A percentile compares a stretch with the other conserved stretches of the same genome.
Conservation (phyloP, 2,113 vertebrate genomes). For the Mastomys natalensis region DNA sequence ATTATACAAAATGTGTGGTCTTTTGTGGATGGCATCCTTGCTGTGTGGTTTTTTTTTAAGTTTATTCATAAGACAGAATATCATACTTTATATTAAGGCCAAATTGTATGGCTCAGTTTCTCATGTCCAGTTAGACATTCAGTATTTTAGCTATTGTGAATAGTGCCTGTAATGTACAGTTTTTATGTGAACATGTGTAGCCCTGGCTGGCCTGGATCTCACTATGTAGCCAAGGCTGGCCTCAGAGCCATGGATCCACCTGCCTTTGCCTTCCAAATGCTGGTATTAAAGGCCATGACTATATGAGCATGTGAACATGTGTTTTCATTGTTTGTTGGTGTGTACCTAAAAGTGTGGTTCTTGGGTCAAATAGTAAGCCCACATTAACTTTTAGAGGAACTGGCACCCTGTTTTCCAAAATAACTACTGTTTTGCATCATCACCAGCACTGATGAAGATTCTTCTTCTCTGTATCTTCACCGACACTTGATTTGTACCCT, state of each 20-base stretch:
- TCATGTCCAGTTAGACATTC: neutral
- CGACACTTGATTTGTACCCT: neutral
- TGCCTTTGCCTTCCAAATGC: neutral
- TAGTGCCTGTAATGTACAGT: neutral
- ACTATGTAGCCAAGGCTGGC: neutral
- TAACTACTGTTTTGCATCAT: constrained; percentile 16
- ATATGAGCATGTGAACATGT: neutral
- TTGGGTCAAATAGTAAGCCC: neutral
- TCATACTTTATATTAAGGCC: neutral
- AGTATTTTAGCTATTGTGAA: constrained; percentile 32
- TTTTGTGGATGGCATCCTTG: constrained; percentile 44
- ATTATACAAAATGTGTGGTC: neutral
- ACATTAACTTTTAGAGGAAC: constrained; percentile 29
- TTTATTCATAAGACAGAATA: neutral
- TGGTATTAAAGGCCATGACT: neutral
- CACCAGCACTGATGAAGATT: neutral
- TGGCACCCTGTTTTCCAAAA: constrained; percentile 20
- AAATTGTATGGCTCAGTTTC: neutral
- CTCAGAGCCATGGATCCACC: neutral
- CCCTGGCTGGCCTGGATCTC: neutral
- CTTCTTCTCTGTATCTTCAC: neutral
- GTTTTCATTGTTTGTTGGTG: constrained; percentile 26
- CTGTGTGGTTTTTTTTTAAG: neutral
- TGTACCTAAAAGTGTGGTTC: neutral
- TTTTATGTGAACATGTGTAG: neutral